phyloP scores from a whole-genome alignment of 2,888 invertebrate species.

The Lacanobia oleracea region DNA sequence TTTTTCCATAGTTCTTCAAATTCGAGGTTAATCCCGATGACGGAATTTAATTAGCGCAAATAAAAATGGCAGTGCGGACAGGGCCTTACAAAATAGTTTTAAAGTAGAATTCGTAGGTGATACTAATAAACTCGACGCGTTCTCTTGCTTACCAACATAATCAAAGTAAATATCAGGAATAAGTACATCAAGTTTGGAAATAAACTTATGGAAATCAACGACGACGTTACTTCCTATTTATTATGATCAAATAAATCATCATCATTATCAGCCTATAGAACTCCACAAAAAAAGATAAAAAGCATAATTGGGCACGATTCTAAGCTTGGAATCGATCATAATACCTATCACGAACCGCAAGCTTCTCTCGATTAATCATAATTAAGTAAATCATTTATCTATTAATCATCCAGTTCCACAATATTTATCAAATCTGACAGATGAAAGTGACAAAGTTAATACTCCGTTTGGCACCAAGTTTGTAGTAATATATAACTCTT shows the following conservation, averaged over 20 bases:
- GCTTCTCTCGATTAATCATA: slow-evolving; percentile 53
- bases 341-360: slow-evolving; percentile 28
- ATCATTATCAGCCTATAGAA: slow-evolving; percentile 13
- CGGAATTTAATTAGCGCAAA: too few species aligned
- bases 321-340: slow-evolving; percentile 47
- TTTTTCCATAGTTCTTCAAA: too few species aligned
- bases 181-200: not conserved
- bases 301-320: slow-evolving; percentile 29
- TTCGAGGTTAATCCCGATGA: too few species aligned
- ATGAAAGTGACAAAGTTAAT: slow-evolving; percentile 65
- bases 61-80: too few species aligned
- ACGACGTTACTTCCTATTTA: too few species aligned
- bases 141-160: not conserved
- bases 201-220: too few species aligned
- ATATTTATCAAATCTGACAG: slow-evolving; percentile 64
- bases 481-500: slow-evolving; percentile 60
- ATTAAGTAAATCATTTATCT: slow-evolving; percentile 55
- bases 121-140: not conserved
- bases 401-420: slow-evolving; percentile 51
- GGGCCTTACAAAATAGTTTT: too few species aligned
- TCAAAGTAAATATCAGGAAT: not conserved
- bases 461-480: slow-evolving; percentile 48
- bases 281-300: slow-evolving; percentile 19
- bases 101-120: too few species aligned
- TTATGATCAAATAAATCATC: slow-evolving; percentile 32